Conservation (phyloP, 1,140 invertebrate genomes). For the Cardiocondyla obscurior region DNA sequence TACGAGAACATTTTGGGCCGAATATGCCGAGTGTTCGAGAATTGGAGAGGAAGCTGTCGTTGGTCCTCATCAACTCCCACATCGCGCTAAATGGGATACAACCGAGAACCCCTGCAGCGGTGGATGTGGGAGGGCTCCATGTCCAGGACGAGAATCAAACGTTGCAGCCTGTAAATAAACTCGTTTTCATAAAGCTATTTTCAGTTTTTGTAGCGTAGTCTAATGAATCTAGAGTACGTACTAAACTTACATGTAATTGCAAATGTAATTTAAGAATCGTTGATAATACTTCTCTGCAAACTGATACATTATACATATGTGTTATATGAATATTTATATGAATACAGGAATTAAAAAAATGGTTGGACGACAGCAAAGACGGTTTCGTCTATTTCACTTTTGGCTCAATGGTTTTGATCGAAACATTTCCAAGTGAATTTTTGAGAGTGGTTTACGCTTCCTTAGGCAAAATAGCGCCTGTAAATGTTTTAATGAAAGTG, state of each 20-base stretch:
- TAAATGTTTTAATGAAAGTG: constrained; percentile 73
- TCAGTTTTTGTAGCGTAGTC: background rate
- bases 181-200: background rate
- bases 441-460: constrained; percentile 86
- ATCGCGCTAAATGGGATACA: constrained; percentile 82
- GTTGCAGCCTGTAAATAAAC: constrained; percentile 62
- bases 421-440: constrained; percentile 86
- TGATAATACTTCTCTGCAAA: too few species aligned
- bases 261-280: too few species aligned
- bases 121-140: constrained; percentile 87
- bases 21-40: constrained; percentile 78
- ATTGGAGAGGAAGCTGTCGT: constrained; percentile 81
- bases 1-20: constrained; percentile 79
- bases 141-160: constrained; percentile 73
- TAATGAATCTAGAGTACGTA: background rate
- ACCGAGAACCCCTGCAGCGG: constrained; percentile 81
- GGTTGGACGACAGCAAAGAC: constrained; percentile 87
- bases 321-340: too few species aligned
- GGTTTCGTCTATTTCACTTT: constrained; percentile 90
- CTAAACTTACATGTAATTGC: too few species aligned
- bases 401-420: constrained; percentile 87
- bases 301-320: too few species aligned
- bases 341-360: constrained; percentile 87
- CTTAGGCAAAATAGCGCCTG: constrained; percentile 82
- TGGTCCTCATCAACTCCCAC: constrained; percentile 86